Conservation (phyloP, 2,797 vertebrate species). For the Cheracebus regulus region DNA sequence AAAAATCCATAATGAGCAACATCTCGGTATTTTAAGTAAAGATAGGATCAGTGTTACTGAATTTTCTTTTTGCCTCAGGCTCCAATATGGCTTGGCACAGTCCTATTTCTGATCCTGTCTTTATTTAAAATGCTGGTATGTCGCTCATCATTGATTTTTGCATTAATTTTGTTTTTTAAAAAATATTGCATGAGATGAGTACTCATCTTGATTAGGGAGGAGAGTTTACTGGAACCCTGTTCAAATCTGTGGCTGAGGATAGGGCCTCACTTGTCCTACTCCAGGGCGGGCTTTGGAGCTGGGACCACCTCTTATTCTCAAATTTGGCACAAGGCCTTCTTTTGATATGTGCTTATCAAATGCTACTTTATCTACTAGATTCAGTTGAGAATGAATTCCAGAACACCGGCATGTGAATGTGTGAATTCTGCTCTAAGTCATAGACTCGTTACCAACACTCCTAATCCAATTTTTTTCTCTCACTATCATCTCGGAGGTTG, state of each 20-base stretch:
- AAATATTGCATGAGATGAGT: background rate
- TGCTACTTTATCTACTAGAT: background rate
- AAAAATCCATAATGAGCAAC: background rate
- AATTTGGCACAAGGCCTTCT: background rate
- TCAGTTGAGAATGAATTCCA: background rate
- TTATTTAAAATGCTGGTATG: conserved; percentile 57
- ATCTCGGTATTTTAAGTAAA: conserved; percentile 36
- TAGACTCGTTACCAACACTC: background rate
- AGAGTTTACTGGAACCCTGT: background rate
- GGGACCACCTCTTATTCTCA: background rate
- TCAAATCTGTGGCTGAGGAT: background rate
- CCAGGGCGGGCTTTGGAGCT: accelerated
- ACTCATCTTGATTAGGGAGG: background rate
- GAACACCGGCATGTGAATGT: background rate
- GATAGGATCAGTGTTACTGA: background rate
- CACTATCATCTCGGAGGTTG: background rate
- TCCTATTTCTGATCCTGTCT: background rate
- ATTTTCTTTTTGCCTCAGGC: conserved; percentile 45
- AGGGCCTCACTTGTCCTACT: background rate
- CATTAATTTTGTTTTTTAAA: background rate
- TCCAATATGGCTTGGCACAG: conserved; percentile 45
- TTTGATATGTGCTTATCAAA: background rate
- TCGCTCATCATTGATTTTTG: conserved; percentile 39
- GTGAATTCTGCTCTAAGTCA: background rate
- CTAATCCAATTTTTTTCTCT: conserved; percentile 10